Base-by-base conservation (phyloP, 2,797 vertebrate species). In the Hoplostethus mediterraneus region DNA sequence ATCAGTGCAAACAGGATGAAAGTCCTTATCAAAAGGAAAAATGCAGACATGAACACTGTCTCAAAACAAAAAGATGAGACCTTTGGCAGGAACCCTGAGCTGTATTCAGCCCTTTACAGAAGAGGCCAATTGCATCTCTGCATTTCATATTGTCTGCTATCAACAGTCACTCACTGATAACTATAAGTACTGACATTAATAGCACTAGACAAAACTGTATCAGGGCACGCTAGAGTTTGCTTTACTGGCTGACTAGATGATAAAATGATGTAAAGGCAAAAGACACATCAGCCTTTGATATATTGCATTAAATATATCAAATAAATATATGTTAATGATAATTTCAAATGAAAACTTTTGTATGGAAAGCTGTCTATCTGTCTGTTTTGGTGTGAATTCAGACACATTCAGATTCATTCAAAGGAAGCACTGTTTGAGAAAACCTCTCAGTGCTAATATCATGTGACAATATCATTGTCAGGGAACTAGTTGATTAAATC, bases 1-100 rank as follows among this genome's bases (percentile, higher is more conserved):
- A 95, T 95, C 94, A 93, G 93, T 94, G 93, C 92, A 92, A 94
- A 93, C 91, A 91, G 90, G 87, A 94, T 90, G 89, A 91, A 91
- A 90, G 85, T 87, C 82, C 83, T 93, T 92, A 94, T 95, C 91
- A 93, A 90, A 89, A 81, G 83, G 90, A 92, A 90, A 92, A 93
- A 94, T 84, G 84, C 88, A 93, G 90, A 92, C 89, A 90, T 80
- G 88, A 94, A 85, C 75, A 91, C 78, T 75, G 77, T 91, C 84
- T 82, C 90, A 75, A 90, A 92, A 93, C 84, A 91, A 91, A 88
- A 87, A 87, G 70, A 89, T 55, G 71, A 82, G 48, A 63, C 67
- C 75, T 87, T 90, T 90, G 86, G 90, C 87, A 89, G 74, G 74
- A 86, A 82, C 85, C 77, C 16, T 48, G 54, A 67, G 75, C 64